Conservation (phyloP, 1,140 invertebrate genomes). For the Sesamia nonagrioides region DNA sequence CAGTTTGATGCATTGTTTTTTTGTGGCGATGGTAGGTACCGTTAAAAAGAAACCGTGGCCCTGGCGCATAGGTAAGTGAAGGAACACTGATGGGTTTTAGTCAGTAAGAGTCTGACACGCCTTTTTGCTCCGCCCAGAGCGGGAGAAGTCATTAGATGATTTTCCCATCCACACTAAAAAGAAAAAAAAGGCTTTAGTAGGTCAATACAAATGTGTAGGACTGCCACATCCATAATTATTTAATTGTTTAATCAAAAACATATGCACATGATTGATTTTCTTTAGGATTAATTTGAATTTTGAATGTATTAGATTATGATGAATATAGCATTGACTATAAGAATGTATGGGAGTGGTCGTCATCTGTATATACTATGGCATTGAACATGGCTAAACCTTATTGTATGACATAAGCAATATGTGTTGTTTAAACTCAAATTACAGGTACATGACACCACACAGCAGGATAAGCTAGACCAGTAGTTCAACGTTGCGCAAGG, state of each 20-base stretch:
- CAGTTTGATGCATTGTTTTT: too few relatives aligned
- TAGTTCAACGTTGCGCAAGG: not conserved
- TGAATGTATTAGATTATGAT: slow-evolving; percentile 2
- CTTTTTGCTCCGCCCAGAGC: too few relatives aligned
- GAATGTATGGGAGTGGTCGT: slow-evolving; percentile 27
- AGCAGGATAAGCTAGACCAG: not conserved
- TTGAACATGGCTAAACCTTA: not conserved
- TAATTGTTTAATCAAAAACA: slow-evolving; percentile 12
- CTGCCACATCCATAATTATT: not conserved
- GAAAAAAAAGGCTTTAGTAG: not conserved
- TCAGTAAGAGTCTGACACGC: too few relatives aligned
- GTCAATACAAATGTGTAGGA: slow-evolving; percentile 5
- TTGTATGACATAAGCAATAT: slow-evolving; percentile 8
- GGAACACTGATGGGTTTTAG: too few relatives aligned
- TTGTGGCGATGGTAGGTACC: too few relatives aligned
- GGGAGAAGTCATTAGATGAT: too few relatives aligned
- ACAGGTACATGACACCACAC: not conserved
- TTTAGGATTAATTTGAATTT: slow-evolving; percentile 14
- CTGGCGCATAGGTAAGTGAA: too few relatives aligned
- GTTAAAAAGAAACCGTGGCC: too few relatives aligned
- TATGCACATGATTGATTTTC: slow-evolving; percentile 25
- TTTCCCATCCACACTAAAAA: too few relatives aligned
- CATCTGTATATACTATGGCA: not conserved
- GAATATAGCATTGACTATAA: slow-evolving; percentile 19
- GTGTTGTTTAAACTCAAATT: not conserved